Conservation (phyloP, 2,797 vertebrate species). For the Denticeps clupeoides region DNA sequence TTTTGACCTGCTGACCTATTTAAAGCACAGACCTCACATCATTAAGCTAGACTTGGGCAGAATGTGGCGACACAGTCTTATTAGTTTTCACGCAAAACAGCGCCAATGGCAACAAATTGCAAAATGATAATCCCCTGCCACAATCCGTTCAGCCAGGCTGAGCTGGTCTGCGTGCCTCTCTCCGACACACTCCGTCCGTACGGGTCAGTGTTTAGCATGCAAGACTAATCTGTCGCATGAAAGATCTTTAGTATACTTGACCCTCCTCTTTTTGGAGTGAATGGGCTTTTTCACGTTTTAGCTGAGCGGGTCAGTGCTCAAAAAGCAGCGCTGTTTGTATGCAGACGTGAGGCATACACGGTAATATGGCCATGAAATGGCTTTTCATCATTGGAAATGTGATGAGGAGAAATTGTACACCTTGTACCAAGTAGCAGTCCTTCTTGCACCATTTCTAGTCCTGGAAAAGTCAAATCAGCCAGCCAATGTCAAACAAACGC, state of each 20-base stretch:
- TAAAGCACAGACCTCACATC: constrained; percentile 16
- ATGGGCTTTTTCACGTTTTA: constrained; percentile 29
- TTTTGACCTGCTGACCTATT: constrained; percentile 33
- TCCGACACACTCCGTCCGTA: background rate
- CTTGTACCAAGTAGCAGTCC: no score
- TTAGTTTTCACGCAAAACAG: no score
- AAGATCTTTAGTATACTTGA: constrained; percentile 34
- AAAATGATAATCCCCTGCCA: no score
- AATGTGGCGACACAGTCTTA: no score
- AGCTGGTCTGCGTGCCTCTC: background rate
- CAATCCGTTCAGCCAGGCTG: no score
- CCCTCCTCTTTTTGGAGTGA: constrained; percentile 27
- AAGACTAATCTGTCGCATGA: constrained; percentile 45
- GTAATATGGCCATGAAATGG: constrained; percentile 7
- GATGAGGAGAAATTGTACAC: constrained; percentile 4
- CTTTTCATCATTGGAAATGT: constrained; percentile 5
- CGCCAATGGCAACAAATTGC: no score
- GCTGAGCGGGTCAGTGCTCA: constrained; percentile 27
- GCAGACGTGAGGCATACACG: constrained; percentile 23
- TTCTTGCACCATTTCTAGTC: no score
- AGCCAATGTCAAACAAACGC: no score
- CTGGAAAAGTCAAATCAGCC: no score
- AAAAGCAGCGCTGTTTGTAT: constrained; percentile 19
- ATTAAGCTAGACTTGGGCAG: constrained; percentile 7
- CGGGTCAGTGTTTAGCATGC: constrained; percentile 39